Base-by-base conservation (phyloP, 1,140 invertebrate species). In the Philopotamus ludificatus region DNA sequence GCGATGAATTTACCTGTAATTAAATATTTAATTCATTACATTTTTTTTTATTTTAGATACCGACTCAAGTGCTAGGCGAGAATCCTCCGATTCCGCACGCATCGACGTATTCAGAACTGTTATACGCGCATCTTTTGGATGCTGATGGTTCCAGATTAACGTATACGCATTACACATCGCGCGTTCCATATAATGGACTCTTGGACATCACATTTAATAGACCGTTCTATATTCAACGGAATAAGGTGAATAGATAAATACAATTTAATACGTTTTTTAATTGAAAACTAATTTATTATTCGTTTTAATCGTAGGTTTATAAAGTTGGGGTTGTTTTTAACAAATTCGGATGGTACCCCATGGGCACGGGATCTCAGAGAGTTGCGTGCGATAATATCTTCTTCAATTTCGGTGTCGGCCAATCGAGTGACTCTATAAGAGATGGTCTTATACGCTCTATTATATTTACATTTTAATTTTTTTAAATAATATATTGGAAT, bases 251-350 rank as follows among this genome's bases (percentile, higher is more conserved):
- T n/a, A 34, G 16, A 58, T 44, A 25, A 4, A 47, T 47, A 47
- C 18, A 47, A 15, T 8, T 47, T 47, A 8, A 47, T 34, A 7
- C 28, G 44, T 47, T 9, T 47, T 47, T 7, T 47, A 8, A 15
- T n/a, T 34, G 28, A 34, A 34, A 39, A 39, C 34, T 39, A 7
- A 39, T 23, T 22, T 20, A 57, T 8, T 2, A 57, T 39, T 28
- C 51, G 44, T 21, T 39, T 55, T 23, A n/a, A 18, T 25, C 16
- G 44, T 74, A 87, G 83, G 81, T 87, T 41, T 92, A 92, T 74
- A 87, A 89, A 75, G 85, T 92, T 58, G 89, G 87, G 12, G 89
- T 92, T 10, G 88, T 90, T 44, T 86, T 92, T 75, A 91, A 91
- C 76, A 90, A 90, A 75, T 78, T 84, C 63, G 89, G 89, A 12